These are phyloP conservation scores for Leuciscus waleckii DNA, from an alignment of 2,797 vertebrate species.

Conservation along the genomic window DNA sequence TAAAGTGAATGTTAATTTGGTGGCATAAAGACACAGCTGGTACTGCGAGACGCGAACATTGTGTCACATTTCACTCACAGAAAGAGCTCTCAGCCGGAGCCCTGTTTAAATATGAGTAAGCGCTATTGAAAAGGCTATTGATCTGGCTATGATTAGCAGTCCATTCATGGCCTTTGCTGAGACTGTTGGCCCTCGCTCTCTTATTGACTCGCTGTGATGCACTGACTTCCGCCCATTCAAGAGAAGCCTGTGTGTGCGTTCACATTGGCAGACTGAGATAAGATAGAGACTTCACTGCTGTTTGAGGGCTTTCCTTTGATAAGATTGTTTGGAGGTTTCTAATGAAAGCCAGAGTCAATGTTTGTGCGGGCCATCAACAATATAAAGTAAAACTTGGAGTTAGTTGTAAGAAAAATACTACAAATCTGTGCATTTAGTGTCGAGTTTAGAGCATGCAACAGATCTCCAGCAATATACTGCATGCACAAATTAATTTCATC, in stretches of 20 bases:
- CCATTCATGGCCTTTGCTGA: constrained; percentile 51
- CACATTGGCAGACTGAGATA: constrained; percentile 24
- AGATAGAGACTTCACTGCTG: constrained; percentile 26
- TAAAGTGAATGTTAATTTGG: constrained; percentile 75
- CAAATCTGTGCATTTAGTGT: not conserved
- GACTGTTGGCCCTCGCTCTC: constrained; percentile 35
- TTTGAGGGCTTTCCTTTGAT: not conserved
- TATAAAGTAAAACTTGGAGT: not conserved
- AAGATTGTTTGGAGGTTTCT: not conserved
- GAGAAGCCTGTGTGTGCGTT: constrained; percentile 24
- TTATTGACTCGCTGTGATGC: constrained; percentile 31
- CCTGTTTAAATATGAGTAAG: constrained; percentile 67
- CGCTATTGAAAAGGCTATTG: constrained; percentile 64
- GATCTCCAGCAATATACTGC: not conserved
- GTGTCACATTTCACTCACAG: constrained; percentile 43
- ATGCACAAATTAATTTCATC: not conserved
- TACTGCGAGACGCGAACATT: constrained; percentile 59
- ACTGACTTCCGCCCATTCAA: constrained; percentile 45
- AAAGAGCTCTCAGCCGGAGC: constrained; percentile 37
- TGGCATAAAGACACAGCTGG: constrained; percentile 65
- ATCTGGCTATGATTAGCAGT: constrained; percentile 65
- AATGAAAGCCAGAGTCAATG: not conserved
- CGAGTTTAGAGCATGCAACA: not conserved
- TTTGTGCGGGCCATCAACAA: not conserved
- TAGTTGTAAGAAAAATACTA: not conserved